Percentiles rank a stretch among this genome's conserved stretches.
phyloP scores from a whole-genome alignment of 2,113 vertebrate species.

The Perca fluviatilis region DNA sequence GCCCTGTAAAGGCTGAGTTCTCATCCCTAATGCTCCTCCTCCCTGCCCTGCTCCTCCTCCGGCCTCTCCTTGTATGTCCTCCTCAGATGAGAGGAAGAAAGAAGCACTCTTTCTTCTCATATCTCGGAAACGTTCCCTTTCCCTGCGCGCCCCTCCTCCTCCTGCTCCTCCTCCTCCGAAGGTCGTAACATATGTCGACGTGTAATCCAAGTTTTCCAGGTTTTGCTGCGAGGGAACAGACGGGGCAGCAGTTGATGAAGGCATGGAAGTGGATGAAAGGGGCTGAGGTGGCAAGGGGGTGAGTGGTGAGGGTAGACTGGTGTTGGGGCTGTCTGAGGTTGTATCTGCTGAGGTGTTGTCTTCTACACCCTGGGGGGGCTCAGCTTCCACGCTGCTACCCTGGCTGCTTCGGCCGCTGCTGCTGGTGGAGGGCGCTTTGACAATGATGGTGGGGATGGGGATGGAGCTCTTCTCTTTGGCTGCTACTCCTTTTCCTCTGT shows the following conservation, averaged over 20 bases:
- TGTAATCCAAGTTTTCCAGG: conserved; percentile 86
- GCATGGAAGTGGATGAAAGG: conserved; percentile 81
- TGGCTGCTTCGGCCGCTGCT: conserved; percentile 95
- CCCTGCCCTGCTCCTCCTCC: conserved; percentile 70
- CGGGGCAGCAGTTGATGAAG: conserved; percentile 72
- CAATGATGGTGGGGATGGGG: conserved; percentile 94
- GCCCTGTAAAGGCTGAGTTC: conserved; percentile 75
- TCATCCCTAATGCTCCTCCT: conserved; percentile 36
- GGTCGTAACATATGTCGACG: conserved; percentile 85
- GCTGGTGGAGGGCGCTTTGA: conserved; percentile 95
- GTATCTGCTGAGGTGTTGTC: conserved; percentile 63
- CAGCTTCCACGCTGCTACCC: conserved; percentile 92
- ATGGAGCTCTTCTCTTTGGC: conserved; percentile 91
- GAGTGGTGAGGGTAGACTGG: conserved; percentile 84
- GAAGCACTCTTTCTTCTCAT: conserved; percentile 91
- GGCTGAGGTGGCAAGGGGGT: conserved; percentile 77
- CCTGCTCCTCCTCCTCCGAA: conserved; percentile 84
- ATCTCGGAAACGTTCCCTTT: conserved; percentile 91
- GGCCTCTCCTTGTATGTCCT: conserved; percentile 81
- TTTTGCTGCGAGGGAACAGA: conserved; percentile 69
- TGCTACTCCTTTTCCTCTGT: conserved; percentile 71
- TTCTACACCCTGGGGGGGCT: conserved; percentile 74
- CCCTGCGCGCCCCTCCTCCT: conserved; percentile 85
- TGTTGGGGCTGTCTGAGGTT: conserved; percentile 56
- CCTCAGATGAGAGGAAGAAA: conserved; percentile 92